These are phyloP conservation scores for Stegodyphus mimosarum DNA, from an alignment of 1,140 invertebrate species.

Conservation along the genomic window DNA sequence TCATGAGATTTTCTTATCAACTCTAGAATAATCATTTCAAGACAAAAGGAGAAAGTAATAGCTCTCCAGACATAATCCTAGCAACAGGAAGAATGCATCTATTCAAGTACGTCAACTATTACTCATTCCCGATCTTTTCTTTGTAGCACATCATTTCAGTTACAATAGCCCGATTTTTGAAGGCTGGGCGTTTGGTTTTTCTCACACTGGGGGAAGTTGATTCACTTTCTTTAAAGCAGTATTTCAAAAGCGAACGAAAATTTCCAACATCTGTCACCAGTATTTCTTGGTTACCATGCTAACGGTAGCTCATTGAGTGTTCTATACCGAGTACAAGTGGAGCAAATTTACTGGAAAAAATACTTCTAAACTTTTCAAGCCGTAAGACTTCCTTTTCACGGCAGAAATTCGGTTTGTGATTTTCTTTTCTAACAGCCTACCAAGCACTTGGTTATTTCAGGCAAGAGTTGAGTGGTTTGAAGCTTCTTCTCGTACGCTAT, in stretches of 20 bases:
- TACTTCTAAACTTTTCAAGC: slow-evolving; percentile 43
- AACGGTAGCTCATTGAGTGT: slow-evolving; percentile 20
- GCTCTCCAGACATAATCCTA: no score
- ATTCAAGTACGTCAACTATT: no score
- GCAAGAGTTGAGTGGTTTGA: slow-evolving; percentile 31
- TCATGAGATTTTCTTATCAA: no score
- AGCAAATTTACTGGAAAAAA: slow-evolving; percentile 48
- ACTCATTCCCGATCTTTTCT: neutral
- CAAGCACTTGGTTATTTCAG: slow-evolving; percentile 22
- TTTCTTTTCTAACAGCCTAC: slow-evolving; percentile 39
- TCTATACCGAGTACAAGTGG: slow-evolving; percentile 25
- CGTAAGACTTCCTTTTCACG: slow-evolving; percentile 42
- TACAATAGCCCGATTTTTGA: slow-evolving; percentile 3
- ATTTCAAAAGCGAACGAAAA: slow-evolving; percentile 27
- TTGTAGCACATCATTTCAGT: slow-evolving; percentile 13
- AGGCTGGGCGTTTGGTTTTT: slow-evolving; percentile 14
- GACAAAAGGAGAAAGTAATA: no score
- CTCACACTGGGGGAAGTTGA: slow-evolving; percentile 15
- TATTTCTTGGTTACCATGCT: slow-evolving; percentile 30
- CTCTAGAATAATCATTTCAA: no score
- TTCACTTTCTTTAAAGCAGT: slow-evolving; percentile 39
- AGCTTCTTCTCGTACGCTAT: slow-evolving; percentile 17
- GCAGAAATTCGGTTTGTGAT: slow-evolving; percentile 21
- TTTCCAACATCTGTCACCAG: slow-evolving; percentile 47
- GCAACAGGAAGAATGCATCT: no score